Evolutionary conservation across 1,140 invertebrate species (phyloP).

Genomic region (Hyles euphorbiae): DNA sequence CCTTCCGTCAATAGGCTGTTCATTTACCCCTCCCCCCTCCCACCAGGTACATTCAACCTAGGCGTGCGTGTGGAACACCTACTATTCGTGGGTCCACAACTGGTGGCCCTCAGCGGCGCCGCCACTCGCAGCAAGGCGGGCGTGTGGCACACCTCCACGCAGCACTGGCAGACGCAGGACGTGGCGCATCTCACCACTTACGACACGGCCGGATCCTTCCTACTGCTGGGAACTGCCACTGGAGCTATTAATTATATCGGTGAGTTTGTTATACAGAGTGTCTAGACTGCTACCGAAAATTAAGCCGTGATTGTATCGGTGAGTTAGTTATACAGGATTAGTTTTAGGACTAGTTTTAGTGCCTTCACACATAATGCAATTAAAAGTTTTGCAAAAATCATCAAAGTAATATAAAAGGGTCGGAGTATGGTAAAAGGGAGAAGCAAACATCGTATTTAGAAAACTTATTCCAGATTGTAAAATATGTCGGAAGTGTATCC

Average conservation of each 20-base stretch:
- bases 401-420: no score
- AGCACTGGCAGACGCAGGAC: conserved; percentile 98
- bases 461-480: no score
- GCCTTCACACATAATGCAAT: no score
- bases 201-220: conserved; percentile 96
- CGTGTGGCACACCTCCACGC: conserved; percentile 99
- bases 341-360: no score
- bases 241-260: conserved; percentile 98
- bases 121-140: conserved; percentile 92
- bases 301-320: no score
- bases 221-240: conserved; percentile 95
- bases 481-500: no score
- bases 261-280: conserved; percentile 47
- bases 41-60: conserved; percentile 90
- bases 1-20: no score
- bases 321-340: no score
- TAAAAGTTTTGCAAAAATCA: no score
- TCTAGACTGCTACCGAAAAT: not conserved
- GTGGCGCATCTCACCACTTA: conserved; percentile 95
- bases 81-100: conserved; percentile 97
- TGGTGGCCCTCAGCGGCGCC: conserved; percentile 90
- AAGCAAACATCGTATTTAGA: no score
- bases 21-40: no score
- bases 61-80: conserved; percentile 95
- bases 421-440: no score